These are phyloP conservation scores for Chloropsis cyanopogon DNA, from an alignment of 2,113 vertebrate genomes.

Conservation along the genomic window DNA sequence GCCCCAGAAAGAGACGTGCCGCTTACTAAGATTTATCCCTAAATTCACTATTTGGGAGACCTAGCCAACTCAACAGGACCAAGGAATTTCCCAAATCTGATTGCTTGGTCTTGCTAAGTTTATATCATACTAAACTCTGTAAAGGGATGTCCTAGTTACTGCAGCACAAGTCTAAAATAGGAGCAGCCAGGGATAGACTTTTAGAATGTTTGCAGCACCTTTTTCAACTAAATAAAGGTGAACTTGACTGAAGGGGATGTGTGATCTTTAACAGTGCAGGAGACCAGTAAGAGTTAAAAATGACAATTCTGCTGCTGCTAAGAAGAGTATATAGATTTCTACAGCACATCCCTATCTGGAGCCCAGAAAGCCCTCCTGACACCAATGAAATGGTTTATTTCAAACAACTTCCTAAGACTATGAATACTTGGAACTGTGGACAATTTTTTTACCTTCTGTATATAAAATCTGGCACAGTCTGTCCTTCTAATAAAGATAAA, in stretches of 20 bases:
- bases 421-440: background rate
- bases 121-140: background rate
- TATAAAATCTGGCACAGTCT: background rate
- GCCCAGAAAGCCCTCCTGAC: background rate
- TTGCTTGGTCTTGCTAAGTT: background rate
- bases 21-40: background rate
- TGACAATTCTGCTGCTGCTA: background rate
- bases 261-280: background rate
- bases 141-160: background rate
- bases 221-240: background rate
- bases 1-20: background rate
- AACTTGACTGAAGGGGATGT: background rate
- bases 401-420: background rate
- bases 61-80: background rate
- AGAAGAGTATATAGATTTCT: background rate
- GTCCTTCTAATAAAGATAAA: background rate
- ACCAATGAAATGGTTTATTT: background rate
- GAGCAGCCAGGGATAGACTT: background rate
- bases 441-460: background rate
- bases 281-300: background rate
- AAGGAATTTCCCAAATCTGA: background rate
- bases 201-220: background rate
- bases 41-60: background rate
- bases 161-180: background rate
- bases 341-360: background rate